Evolutionary conservation across 2,888 invertebrate genomes (phyloP).

Genomic region (Aplocera efformata): DNA sequence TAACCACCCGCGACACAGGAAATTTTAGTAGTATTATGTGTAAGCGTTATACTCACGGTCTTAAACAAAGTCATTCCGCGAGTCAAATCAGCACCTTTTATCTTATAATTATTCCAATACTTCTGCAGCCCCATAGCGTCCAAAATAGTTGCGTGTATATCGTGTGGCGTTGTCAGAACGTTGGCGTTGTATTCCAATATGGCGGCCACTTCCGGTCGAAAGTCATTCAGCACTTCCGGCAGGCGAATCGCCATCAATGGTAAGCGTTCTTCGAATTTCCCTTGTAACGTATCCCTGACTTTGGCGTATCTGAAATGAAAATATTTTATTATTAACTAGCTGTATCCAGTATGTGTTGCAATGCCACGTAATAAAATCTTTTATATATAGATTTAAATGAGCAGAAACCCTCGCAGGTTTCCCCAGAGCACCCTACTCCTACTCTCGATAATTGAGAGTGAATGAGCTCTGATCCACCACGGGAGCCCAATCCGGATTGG

Average conservation of each 20-base stretch:
- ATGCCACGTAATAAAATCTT: too few relatives aligned
- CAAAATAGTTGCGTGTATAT: slow-evolving; percentile 85
- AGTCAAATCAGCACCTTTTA: slow-evolving; percentile 72
- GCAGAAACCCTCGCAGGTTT: too few relatives aligned
- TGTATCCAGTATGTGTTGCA: too few relatives aligned
- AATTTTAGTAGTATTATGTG: too few relatives aligned
- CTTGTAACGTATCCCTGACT: slow-evolving; percentile 28
- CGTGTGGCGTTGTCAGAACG: slow-evolving; percentile 88
- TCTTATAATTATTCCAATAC: slow-evolving; percentile 52
- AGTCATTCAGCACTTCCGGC: slow-evolving; percentile 84
- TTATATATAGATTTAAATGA: too few relatives aligned
- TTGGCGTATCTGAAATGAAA: slow-evolving; percentile 21
- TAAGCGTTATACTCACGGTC: slow-evolving; percentile 72
- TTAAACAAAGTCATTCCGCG: slow-evolving; percentile 83
- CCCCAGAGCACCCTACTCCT: too few relatives aligned
- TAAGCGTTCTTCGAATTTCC: slow-evolving; percentile 34
- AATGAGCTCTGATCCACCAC: too few relatives aligned
- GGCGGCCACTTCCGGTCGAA: slow-evolving; percentile 81
- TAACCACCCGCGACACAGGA: too few relatives aligned
- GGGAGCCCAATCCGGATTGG: too few relatives aligned
- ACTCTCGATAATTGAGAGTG: too few relatives aligned
- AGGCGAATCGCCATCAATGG: slow-evolving; percentile 82
- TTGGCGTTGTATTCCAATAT: slow-evolving; percentile 64
- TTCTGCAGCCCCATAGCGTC: slow-evolving; percentile 80
- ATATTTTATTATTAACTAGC: too few relatives aligned